These are phyloP conservation scores for Papilio gigon DNA, from an alignment of 2,888 invertebrate species.

Conservation along the genomic window DNA sequence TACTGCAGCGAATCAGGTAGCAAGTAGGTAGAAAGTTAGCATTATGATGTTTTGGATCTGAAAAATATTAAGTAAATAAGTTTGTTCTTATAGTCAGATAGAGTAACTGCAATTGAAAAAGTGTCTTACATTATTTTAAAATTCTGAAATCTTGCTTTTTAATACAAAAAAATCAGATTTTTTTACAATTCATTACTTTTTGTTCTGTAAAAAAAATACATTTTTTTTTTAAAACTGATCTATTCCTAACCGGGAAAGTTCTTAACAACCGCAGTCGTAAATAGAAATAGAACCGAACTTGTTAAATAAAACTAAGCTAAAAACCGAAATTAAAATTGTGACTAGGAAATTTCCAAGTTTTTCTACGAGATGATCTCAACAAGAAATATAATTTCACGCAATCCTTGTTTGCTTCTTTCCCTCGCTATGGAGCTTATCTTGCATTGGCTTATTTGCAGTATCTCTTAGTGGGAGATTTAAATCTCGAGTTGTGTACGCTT, in stretches of 20 bases:
- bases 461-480: conserved; percentile 32
- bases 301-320: no score
- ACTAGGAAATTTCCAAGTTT: not conserved
- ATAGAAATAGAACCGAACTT: no score
- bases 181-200: no score
- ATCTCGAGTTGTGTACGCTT: conserved; percentile 20
- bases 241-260: no score
- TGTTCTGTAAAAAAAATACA: no score
- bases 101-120: not conserved
- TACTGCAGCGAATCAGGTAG: not conserved
- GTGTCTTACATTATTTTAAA: no score
- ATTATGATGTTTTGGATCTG: not conserved
- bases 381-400: conserved; percentile 17
- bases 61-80: not conserved
- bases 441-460: conserved; percentile 33
- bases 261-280: no score
- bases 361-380: not conserved
- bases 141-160: no score
- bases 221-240: no score
- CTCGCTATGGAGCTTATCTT: conserved; percentile 29
- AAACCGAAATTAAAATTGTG: not conserved
- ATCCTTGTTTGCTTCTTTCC: conserved; percentile 22
- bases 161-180: no score
- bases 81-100: not conserved
- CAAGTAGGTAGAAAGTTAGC: not conserved